Evolutionary conservation across 2,888 invertebrate genomes (phyloP).

Genomic region (Agrilus biguttatus): DNA sequence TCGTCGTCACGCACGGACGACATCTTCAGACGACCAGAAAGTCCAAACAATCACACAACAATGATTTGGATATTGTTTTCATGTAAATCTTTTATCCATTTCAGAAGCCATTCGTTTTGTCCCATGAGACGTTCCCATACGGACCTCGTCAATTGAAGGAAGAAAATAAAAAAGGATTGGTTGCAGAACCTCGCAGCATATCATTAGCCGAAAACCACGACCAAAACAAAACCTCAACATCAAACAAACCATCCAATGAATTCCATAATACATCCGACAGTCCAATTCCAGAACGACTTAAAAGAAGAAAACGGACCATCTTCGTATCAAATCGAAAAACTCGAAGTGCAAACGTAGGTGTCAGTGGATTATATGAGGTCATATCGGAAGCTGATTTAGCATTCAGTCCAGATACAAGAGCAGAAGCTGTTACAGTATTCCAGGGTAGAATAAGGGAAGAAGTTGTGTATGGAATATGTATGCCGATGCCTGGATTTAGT

Average conservation of each 20-base stretch:
- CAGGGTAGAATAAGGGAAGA: conserved; percentile 79
- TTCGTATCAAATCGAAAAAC: conserved; percentile 56
- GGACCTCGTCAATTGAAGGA: conserved; percentile 58
- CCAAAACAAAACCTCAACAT: conserved; percentile 6
- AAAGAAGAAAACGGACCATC: conserved; percentile 49
- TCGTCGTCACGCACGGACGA: too few species aligned
- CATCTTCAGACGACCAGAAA: too few species aligned
- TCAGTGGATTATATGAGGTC: conserved; percentile 75
- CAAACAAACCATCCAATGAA: conserved; percentile 1
- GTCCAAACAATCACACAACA: too few species aligned
- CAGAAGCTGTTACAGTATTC: conserved; percentile 74
- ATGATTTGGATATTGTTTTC: too few species aligned
- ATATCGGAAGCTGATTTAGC: conserved; percentile 85
- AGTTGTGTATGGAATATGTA: conserved; percentile 81
- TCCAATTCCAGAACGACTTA: conserved; percentile 13
- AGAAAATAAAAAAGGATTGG: conserved; percentile 32
- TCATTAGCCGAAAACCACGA: conserved; percentile 16
- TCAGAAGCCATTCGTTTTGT: conserved; percentile 26
- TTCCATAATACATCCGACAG: neutral
- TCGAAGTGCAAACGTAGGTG: conserved; percentile 76
- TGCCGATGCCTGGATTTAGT: conserved; percentile 81
- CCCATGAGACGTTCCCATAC: conserved; percentile 56
- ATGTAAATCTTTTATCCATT: conserved; percentile 6
- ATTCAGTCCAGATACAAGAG: conserved; percentile 68
- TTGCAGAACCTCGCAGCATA: conserved; percentile 38